Conservation (phyloP, 2,113 vertebrate species). For the Microtus ochrogaster region DNA sequence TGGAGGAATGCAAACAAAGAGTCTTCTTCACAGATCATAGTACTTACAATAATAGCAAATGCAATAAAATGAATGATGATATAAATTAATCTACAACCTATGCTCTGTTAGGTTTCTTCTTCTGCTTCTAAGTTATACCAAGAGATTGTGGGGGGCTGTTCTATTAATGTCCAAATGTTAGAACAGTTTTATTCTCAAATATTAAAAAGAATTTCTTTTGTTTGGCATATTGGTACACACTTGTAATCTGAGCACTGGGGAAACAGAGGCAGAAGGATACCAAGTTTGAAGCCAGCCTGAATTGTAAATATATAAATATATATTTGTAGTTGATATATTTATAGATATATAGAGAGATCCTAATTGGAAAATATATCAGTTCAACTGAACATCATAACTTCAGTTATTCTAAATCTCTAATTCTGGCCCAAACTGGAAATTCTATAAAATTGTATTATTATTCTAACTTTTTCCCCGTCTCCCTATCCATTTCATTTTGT, state of each 20-base stretch:
- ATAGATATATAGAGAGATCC: too few relatives aligned
- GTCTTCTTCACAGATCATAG: background rate
- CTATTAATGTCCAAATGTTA: background rate
- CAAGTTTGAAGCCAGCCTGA: too few relatives aligned
- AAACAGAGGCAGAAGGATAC: background rate
- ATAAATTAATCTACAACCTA: background rate
- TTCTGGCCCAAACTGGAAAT: background rate
- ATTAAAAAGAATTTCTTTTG: background rate
- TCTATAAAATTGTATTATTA: background rate
- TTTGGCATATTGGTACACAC: background rate
- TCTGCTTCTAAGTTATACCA: background rate
- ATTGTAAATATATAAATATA: too few relatives aligned
- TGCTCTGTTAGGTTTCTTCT: background rate
- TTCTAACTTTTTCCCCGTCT: background rate
- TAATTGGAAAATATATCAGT: too few relatives aligned
- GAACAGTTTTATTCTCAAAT: background rate
- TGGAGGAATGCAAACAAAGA: background rate
- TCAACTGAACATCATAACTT: background rate
- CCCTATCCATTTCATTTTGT: background rate
- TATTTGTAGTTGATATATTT: too few relatives aligned
- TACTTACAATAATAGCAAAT: background rate
- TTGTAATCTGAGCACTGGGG: too few relatives aligned
- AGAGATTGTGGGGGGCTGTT: background rate
- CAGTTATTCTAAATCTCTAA: background rate
- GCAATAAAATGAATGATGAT: background rate